Evolutionary conservation across 2,113 vertebrate species (phyloP).

Genomic region (Alaudala cheleensis): DNA sequence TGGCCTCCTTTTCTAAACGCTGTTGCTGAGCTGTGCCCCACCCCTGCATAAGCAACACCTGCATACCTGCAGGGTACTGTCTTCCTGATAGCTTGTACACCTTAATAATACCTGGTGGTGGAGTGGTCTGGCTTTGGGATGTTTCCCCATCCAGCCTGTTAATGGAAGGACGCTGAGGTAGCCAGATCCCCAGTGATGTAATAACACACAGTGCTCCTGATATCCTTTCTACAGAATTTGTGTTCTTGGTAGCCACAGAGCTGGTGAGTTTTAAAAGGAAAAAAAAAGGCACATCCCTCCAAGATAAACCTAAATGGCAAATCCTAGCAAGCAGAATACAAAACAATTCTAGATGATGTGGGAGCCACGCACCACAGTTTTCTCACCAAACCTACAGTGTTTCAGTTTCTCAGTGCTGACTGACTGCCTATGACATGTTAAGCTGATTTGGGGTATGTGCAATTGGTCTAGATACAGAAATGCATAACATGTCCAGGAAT

Average conservation of each 20-base stretch:
- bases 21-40: constrained; percentile 29
- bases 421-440: neutral
- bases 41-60: constrained; percentile 64
- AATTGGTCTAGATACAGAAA: constrained; percentile 1
- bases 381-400: neutral
- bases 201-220: neutral
- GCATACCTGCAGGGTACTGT: constrained; percentile 62
- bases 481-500: neutral
- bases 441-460: neutral
- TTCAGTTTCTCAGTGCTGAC: neutral
- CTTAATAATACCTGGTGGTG: constrained; percentile 22
- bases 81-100: constrained; percentile 34
- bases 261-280: neutral
- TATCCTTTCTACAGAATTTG: neutral
- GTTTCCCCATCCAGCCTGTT: neutral
- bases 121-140: neutral
- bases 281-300: neutral
- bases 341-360: neutral
- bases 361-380: neutral
- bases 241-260: neutral
- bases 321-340: neutral
- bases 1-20: constrained; percentile 7
- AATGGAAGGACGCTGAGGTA: neutral
- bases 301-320: neutral
- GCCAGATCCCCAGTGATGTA: neutral